Percentiles rank a stretch among this genome's conserved stretches.
These are phyloP conservation scores for Acromyrmex echinatior DNA, from an alignment of 1,140 invertebrate genomes.

Conservation along the genomic window DNA sequence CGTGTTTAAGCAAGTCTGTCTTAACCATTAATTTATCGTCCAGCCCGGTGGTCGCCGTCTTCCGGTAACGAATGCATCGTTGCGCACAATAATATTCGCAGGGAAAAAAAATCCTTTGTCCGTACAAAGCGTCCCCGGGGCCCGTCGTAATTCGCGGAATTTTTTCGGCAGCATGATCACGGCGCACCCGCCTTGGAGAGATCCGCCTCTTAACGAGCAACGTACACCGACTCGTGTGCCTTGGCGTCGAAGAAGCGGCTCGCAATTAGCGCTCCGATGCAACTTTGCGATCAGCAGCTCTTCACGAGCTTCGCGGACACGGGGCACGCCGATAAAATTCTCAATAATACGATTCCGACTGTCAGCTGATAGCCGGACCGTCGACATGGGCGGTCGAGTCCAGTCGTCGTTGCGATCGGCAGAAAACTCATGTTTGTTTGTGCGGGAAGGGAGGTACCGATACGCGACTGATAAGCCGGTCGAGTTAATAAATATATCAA, in stretches of 20 bases:
- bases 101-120: slow-evolving; percentile 51
- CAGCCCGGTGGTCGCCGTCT: slow-evolving; percentile 1
- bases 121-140: slow-evolving; percentile 16
- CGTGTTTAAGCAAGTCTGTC: not conserved
- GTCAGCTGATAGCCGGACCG: slow-evolving; percentile 20
- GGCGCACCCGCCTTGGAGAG: slow-evolving; percentile 55
- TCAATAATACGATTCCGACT: slow-evolving; percentile 73
- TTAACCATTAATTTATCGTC: slow-evolving; percentile 21
- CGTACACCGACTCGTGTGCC: slow-evolving; percentile 58
- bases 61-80: slow-evolving; percentile 29
- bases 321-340: slow-evolving; percentile 74
- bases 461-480: slow-evolving; percentile 59
- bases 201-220: slow-evolving; percentile 73
- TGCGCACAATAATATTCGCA: slow-evolving; percentile 30
- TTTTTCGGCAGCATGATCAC: slow-evolving; percentile 52
- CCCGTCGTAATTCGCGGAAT: slow-evolving; percentile 63
- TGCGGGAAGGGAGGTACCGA: slow-evolving; percentile 54
- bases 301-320: slow-evolving; percentile 58
- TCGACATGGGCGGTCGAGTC: slow-evolving; percentile 72
- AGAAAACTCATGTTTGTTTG: slow-evolving; percentile 60
- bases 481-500: slow-evolving; percentile 69
- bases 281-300: slow-evolving; percentile 74
- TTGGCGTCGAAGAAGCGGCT: slow-evolving; percentile 53
- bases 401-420: not conserved
- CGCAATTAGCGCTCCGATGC: slow-evolving; percentile 77